Percentiles rank a stretch among this genome's conserved stretches.
These are phyloP conservation scores for Spermophilus dauricus DNA, from an alignment of 2,113 vertebrate species.

Conservation along the genomic window DNA sequence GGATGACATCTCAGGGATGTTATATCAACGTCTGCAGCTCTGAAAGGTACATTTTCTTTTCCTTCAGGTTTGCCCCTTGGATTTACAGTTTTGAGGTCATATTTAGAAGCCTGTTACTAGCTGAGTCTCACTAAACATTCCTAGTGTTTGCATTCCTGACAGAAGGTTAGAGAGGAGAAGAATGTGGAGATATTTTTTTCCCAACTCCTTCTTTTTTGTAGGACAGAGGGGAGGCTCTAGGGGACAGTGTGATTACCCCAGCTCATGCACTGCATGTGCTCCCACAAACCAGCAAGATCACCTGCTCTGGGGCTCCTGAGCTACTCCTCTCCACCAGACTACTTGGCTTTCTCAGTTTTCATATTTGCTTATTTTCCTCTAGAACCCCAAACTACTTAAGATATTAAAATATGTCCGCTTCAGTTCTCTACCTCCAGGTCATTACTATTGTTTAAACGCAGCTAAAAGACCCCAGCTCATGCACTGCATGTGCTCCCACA, in stretches of 20 bases:
- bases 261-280: background rate
- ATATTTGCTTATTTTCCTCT: background rate
- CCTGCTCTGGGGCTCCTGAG: background rate
- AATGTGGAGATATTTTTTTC: background rate
- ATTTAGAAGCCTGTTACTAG: slow-evolving; percentile 22
- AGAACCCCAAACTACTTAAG: background rate
- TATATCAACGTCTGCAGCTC: background rate
- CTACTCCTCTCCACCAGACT: background rate
- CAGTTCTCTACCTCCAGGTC: background rate
- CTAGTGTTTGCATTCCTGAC: background rate
- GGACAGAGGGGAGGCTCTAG: background rate
- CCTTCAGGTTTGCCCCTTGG: slow-evolving; percentile 14
- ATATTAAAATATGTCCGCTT: background rate
- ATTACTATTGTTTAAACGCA: background rate
- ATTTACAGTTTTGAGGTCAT: slow-evolving; percentile 61
- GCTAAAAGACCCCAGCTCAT: too few species aligned
- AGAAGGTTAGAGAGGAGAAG: background rate
- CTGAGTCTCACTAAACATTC: background rate
- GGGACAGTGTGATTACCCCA: too few species aligned
- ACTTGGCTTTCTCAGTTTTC: background rate
- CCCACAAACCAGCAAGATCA: background rate
- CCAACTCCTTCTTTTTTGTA: background rate
- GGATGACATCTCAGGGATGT: slow-evolving; percentile 42
- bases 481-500: background rate
- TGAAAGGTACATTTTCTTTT: slow-evolving; percentile 32